A percentile compares a stretch with the other conserved stretches of the same genome.
phyloP scores from a whole-genome alignment of 2,888 invertebrate genomes.

The Harpalus rufipes region DNA sequence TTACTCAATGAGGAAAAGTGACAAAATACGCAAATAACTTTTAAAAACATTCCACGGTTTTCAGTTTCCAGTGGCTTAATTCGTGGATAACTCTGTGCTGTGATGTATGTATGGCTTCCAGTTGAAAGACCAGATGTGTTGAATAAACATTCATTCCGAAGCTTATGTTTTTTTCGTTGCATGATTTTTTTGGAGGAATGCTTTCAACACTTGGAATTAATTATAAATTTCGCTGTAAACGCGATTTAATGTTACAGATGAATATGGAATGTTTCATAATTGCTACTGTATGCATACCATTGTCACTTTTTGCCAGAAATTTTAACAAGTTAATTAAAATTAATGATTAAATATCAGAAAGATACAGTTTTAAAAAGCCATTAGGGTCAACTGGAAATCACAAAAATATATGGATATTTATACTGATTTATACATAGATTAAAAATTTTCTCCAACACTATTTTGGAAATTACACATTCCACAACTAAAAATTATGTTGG shows the following conservation, averaged over 20 bases:
- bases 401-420: too few relatives aligned
- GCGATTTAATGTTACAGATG: slow-evolving; percentile 24
- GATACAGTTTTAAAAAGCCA: too few relatives aligned
- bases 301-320: neutral
- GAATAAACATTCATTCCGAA: slow-evolving; percentile 31
- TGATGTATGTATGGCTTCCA: slow-evolving; percentile 10
- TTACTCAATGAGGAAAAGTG: neutral
- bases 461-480: too few relatives aligned
- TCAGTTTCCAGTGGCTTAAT: neutral
- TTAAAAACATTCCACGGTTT: neutral
- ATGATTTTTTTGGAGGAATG: slow-evolving; percentile 10
- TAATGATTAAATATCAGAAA: too few relatives aligned
- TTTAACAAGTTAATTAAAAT: neutral
- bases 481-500: too few relatives aligned
- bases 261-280: slow-evolving; percentile 1
- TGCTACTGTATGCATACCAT: neutral
- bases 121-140: slow-evolving; percentile 42
- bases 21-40: neutral
- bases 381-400: too few relatives aligned
- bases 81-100: neutral
- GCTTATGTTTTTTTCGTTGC: neutral
- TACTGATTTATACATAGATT: too few relatives aligned
- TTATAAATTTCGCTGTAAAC: slow-evolving; percentile 38
- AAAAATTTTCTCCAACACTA: too few relatives aligned
- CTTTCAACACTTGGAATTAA: slow-evolving; percentile 38